Conservation (phyloP, 2,113 vertebrate genomes). For the Deroptyus accipitrinus region DNA sequence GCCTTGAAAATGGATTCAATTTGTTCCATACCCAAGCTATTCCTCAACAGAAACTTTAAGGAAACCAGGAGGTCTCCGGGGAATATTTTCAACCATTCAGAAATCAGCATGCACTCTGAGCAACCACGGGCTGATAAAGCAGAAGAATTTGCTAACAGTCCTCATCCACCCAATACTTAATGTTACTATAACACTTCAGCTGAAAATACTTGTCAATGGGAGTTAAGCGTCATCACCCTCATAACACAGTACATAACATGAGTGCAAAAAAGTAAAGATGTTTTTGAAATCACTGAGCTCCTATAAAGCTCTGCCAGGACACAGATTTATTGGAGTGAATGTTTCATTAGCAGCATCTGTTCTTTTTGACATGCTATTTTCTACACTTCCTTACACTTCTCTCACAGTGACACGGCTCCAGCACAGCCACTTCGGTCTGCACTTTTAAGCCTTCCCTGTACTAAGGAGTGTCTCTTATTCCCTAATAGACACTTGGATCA, state of each 20-base stretch:
- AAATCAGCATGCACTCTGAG: background rate
- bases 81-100: background rate
- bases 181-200: background rate
- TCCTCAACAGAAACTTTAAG: background rate
- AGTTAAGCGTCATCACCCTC: constrained; percentile 5
- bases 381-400: background rate
- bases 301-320: background rate
- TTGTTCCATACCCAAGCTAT: background rate
- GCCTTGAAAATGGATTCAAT: background rate
- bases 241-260: background rate
- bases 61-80: background rate
- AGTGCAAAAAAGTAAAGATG: background rate
- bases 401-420: background rate
- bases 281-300: background rate
- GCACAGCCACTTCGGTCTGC: background rate
- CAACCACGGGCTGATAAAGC: background rate
- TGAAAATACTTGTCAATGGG: constrained; percentile 4
- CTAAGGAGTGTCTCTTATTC: background rate
- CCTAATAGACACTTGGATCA: background rate
- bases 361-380: constrained; percentile 14
- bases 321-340: background rate
- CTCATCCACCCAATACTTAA: background rate
- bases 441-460: background rate
- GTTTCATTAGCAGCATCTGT: constrained; percentile 18
- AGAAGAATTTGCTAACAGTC: background rate